Evolutionary conservation across 2,888 invertebrate species (phyloP).

Genomic region (Nemotelus pantherinus): DNA sequence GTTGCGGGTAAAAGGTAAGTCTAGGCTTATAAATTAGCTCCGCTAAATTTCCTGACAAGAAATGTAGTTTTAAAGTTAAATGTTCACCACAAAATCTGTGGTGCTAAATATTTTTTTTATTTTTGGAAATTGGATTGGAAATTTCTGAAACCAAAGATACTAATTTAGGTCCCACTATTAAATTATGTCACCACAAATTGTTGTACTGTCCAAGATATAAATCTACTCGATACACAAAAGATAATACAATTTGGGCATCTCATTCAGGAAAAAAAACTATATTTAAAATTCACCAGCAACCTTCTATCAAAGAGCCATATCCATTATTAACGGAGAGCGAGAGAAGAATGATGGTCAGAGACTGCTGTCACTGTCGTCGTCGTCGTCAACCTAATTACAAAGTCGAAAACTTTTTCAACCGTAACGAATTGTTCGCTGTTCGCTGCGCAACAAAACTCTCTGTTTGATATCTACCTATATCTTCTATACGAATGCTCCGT

Average conservation of each 20-base stretch:
- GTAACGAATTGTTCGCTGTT: conserved; percentile 50
- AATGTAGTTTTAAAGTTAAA: too few relatives aligned
- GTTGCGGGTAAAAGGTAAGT: conserved; percentile 52
- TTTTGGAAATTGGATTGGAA: too few relatives aligned
- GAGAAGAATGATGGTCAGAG: conserved; percentile 14
- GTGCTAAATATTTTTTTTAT: too few relatives aligned
- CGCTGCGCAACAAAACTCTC: conserved; percentile 39
- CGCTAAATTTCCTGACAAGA: too few relatives aligned
- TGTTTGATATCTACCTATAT: conserved; percentile 6
- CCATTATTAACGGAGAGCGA: background rate
- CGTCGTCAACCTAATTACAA: conserved; percentile 50
- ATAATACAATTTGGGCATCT: too few relatives aligned
- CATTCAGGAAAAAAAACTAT: background rate
- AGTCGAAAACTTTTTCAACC: conserved; percentile 51
- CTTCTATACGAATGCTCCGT: conserved; percentile 7
- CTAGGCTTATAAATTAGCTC: too few relatives aligned
- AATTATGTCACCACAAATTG: too few relatives aligned
- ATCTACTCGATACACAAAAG: too few relatives aligned
- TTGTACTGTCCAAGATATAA: too few relatives aligned
- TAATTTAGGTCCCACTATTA: too few relatives aligned
- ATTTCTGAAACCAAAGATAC: too few relatives aligned
- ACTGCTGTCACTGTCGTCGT: background rate
- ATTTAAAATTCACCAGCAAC: background rate
- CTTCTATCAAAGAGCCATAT: background rate
- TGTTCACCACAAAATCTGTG: too few relatives aligned